These are phyloP conservation scores for Nephrotoma guestfalica DNA, from an alignment of 2,888 invertebrate species.

Conservation along the genomic window DNA sequence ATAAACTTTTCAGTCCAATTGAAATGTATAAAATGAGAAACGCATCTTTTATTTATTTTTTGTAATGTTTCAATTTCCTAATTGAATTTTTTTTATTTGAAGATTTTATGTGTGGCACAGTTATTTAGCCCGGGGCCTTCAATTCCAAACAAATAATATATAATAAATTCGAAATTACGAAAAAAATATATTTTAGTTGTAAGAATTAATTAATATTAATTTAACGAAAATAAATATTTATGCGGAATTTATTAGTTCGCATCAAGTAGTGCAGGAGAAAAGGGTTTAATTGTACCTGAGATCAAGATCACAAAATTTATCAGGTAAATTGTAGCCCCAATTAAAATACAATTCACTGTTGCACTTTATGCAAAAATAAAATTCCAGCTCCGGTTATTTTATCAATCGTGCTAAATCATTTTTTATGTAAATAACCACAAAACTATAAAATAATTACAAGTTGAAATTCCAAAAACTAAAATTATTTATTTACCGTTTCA, in stretches of 20 bases:
- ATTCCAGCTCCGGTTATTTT: not conserved
- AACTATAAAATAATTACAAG: not conserved
- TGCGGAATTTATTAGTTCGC: not conserved
- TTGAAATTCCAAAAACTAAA: not conserved
- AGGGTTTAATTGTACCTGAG: too few relatives aligned
- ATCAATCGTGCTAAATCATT: not conserved
- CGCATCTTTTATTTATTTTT: not conserved
- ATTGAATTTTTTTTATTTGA: not conserved
- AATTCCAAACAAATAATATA: not conserved
- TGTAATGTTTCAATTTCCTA: not conserved
- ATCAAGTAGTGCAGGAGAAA: too few relatives aligned
- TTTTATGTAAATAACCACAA: too few relatives aligned
- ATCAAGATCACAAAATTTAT: too few relatives aligned
- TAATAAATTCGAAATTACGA: not conserved
- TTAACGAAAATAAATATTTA: not conserved
- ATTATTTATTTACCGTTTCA: not conserved
- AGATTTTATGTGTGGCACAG: not conserved
- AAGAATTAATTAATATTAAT: not conserved
- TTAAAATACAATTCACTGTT: not conserved
- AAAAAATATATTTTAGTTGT: not conserved
- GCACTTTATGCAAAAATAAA: not conserved
- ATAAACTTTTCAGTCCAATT: not conserved
- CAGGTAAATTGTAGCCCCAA: not conserved
- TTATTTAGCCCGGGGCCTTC: not conserved
- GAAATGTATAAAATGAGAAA: not conserved